Conservation (phyloP, 2,797 vertebrate genomes). For the Acanthornis magna region DNA sequence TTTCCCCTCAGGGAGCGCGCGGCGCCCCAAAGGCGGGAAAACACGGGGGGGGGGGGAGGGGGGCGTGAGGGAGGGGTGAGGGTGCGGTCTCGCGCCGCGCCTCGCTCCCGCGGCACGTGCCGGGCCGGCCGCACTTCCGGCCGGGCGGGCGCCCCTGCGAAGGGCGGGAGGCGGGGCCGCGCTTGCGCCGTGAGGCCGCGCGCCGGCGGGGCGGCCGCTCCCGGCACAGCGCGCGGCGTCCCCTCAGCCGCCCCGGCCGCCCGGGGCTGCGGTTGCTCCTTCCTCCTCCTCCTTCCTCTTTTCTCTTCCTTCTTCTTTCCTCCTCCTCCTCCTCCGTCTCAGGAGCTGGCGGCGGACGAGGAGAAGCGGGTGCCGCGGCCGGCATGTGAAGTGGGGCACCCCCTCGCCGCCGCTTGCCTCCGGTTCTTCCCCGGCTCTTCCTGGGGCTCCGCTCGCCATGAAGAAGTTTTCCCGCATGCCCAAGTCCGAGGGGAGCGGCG, state of each 20-base stretch:
- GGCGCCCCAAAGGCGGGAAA: background rate
- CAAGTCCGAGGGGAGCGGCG: conserved; percentile 86
- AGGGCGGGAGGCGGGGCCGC: too few species aligned
- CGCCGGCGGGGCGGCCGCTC: background rate
- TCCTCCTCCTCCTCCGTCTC: too few species aligned
- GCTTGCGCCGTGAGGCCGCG: background rate
- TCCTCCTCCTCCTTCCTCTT: background rate
- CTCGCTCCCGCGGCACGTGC: background rate
- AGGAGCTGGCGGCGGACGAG: background rate
- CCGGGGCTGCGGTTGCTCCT: background rate
- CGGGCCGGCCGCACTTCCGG: background rate
- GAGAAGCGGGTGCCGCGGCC: background rate
- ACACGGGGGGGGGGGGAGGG: too few species aligned
- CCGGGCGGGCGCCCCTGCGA: too few species aligned
- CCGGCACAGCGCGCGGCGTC: background rate
- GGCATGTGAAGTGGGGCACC: background rate
- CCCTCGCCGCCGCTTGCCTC: background rate
- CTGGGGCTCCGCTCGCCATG: conserved; percentile 74
- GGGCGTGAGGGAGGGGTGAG: too few species aligned
- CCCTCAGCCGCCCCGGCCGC: background rate
- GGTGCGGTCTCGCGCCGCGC: background rate
- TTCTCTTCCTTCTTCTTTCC: too few species aligned
- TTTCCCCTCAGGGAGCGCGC: background rate
- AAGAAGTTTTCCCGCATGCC: conserved; percentile 98
- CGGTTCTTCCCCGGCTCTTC: background rate